These are phyloP conservation scores for Diplogasteroides magnus DNA, from an alignment of 1,140 invertebrate species.

Conservation along the genomic window DNA sequence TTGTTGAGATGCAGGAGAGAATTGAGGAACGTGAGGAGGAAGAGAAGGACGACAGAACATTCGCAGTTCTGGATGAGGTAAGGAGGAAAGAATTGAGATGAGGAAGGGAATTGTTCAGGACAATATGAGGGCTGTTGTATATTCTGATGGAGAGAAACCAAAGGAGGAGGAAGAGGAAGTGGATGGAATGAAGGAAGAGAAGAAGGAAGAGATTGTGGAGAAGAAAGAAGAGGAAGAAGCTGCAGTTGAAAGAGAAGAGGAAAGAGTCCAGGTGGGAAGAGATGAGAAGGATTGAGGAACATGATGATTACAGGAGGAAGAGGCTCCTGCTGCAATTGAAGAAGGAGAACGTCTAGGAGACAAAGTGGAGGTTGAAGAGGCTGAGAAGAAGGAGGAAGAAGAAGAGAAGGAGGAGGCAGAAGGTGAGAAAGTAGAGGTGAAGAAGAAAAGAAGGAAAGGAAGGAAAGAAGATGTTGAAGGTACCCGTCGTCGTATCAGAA, in stretches of 20 bases:
- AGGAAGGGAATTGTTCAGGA: not conserved
- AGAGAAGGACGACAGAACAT: not conserved
- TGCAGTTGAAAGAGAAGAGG: not conserved
- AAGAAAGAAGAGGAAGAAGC: not conserved
- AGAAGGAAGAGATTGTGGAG: not conserved
- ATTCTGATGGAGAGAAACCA: not conserved
- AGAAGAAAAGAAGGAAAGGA: not conserved
- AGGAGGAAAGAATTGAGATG: not conserved
- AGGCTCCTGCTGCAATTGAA: too few relatives aligned
- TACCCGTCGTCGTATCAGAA: too few relatives aligned
- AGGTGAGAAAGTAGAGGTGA: not conserved
- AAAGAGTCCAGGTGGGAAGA: not conserved
- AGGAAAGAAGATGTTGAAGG: not conserved
- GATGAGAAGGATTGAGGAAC: too few relatives aligned
- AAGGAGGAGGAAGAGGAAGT: not conserved
- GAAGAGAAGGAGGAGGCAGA: not conserved
- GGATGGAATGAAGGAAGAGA: not conserved
- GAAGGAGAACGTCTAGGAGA: not conserved
- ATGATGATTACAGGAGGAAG: too few relatives aligned
- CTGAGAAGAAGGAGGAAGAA: not conserved
- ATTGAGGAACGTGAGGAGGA: not conserved
- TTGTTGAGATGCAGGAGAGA: too few relatives aligned
- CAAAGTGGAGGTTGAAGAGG: not conserved
- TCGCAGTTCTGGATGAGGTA: not conserved
- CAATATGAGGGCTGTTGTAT: not conserved